Evolutionary conservation across 2,888 invertebrate species (phyloP).

Genomic region (Spilosoma lubricipeda): DNA sequence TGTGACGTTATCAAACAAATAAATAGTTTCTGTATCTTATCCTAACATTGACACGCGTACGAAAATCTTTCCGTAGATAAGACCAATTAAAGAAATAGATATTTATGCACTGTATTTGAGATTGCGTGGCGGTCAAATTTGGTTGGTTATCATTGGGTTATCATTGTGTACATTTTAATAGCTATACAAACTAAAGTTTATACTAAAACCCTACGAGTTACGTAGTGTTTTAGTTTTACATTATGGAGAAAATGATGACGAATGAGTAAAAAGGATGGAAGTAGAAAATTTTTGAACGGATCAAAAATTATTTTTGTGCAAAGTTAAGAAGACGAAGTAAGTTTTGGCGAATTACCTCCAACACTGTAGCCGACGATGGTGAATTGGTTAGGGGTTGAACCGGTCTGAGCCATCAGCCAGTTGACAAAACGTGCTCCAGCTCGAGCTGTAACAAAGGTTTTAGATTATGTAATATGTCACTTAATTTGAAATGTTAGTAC

Average conservation of each 20-base stretch:
- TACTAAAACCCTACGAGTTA: too few species aligned
- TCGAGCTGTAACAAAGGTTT: not conserved
- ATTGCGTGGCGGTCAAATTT: not conserved
- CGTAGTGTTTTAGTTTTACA: too few species aligned
- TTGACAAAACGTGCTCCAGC: not conserved
- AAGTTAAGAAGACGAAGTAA: not conserved
- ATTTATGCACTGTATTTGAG: not conserved
- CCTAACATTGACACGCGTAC: not conserved
- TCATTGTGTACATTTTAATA: too few species aligned
- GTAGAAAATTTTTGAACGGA: too few species aligned
- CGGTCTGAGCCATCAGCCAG: not conserved
- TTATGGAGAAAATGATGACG: too few species aligned
- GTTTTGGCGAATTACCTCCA: not conserved
- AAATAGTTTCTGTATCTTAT: not conserved
- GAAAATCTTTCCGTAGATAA: not conserved
- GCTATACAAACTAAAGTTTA: too few species aligned
- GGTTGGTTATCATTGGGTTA: too few species aligned
- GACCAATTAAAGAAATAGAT: not conserved
- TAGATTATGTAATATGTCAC: not conserved
- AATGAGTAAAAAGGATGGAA: too few species aligned
- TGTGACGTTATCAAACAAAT: not conserved
- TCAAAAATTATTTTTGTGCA: too few species aligned
- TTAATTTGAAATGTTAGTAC: too few species aligned
- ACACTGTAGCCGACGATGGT: constrained; percentile 4
- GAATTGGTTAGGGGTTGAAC: not conserved